A percentile compares a stretch with the other conserved stretches of the same genome.
Conservation (phyloP, 1,140 invertebrate species). For the Antheraea pernyi region DNA sequence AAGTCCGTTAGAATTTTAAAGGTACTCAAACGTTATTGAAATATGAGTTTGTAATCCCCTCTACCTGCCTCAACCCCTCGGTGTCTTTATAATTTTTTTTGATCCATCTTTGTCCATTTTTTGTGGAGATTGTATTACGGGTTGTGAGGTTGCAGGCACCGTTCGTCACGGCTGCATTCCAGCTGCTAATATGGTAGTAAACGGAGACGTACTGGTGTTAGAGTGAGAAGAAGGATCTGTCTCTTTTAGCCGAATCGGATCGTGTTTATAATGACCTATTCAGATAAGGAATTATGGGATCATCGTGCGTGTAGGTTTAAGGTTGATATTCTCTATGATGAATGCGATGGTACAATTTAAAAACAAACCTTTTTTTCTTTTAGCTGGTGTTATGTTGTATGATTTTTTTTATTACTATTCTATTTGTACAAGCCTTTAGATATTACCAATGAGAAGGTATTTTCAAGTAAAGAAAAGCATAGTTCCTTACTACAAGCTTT, state of each 20-base stretch:
- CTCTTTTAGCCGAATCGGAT: conserved; percentile 19
- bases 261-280: conserved; percentile 15
- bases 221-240: conserved; percentile 20
- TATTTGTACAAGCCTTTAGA: background rate
- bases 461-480: too few relatives aligned
- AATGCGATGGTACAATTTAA: background rate
- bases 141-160: conserved; percentile 61
- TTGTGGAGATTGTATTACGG: conserved; percentile 61
- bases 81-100: conserved; percentile 44
- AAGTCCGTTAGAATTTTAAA: conserved; percentile 19
- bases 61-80: conserved; percentile 71
- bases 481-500: too few relatives aligned
- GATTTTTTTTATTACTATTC: too few relatives aligned
- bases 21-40: background rate
- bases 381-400: background rate
- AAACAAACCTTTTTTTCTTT: background rate
- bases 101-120: conserved; percentile 51
- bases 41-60: conserved; percentile 23
- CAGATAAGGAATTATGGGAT: conserved; percentile 12
- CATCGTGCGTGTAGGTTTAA: conserved; percentile 14
- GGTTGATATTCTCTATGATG: background rate
- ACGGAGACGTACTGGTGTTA: conserved; percentile 12
- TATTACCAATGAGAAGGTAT: background rate
- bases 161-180: conserved; percentile 68
- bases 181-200: conserved; percentile 57